A percentile compares a stretch with the other conserved stretches of the same genome.
phyloP scores from a whole-genome alignment of 2,113 vertebrate species.

The Burhinus bistriatus region DNA sequence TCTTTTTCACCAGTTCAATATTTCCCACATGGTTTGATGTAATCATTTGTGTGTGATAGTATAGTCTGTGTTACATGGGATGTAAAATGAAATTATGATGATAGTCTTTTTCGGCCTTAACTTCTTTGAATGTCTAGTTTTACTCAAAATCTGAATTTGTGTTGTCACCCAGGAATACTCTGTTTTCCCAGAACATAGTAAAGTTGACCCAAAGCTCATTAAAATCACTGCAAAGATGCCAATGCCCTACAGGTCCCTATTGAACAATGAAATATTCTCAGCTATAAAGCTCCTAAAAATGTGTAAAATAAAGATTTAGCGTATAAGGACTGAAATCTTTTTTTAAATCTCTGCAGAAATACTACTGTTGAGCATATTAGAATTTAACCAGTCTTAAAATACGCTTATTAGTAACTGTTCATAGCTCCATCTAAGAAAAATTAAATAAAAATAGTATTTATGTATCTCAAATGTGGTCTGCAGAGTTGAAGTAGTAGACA shows the following conservation, averaged over 20 bases:
- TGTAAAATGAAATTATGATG: not conserved
- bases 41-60: not conserved
- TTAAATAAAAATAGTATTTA: not conserved
- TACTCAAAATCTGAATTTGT: not conserved
- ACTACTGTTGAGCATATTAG: not conserved
- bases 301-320: not conserved
- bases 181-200: not conserved
- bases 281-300: not conserved
- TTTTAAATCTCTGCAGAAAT: not conserved
- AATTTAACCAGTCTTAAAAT: not conserved
- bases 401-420: not conserved
- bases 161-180: not conserved
- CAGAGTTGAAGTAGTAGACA: not conserved
- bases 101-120: not conserved
- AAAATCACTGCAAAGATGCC: not conserved
- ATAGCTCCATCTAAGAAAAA: not conserved
- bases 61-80: not conserved
- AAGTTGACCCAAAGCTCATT: not conserved
- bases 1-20: not conserved
- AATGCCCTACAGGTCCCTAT: not conserved
- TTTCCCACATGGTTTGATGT: not conserved
- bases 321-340: not conserved
- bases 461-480: not conserved
- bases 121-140: not conserved
- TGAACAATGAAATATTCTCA: not conserved